A percentile compares a stretch with the other conserved stretches of the same genome.
phyloP scores from a whole-genome alignment of 1,140 invertebrate species.

The Mizuhopecten yessoensis region DNA sequence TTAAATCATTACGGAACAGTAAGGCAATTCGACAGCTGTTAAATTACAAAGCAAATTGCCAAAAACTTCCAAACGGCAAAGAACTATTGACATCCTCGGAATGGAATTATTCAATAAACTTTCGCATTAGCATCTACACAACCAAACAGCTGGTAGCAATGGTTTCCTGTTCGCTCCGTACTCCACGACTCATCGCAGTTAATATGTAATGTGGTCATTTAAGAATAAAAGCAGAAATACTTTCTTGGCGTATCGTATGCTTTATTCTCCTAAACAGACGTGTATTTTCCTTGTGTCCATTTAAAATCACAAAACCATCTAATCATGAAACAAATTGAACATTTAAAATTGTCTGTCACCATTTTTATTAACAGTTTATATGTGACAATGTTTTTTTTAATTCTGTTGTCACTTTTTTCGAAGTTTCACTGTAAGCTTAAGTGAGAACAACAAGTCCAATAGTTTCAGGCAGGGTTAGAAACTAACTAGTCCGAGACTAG shows the following conservation, averaged over 20 bases:
- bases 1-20: neutral
- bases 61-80: neutral
- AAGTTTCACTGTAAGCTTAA: no score
- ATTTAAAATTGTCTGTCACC: no score
- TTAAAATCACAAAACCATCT: neutral
- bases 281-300: neutral
- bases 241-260: neutral
- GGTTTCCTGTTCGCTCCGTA: neutral
- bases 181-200: neutral
- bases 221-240: neutral
- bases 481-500: no score
- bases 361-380: no score
- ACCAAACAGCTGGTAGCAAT: neutral
- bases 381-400: no score
- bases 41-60: constrained; percentile 34
- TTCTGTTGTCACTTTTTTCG: no score
- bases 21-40: constrained; percentile 17
- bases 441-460: no score
- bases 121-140: neutral
- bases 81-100: neutral
- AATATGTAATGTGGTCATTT: constrained; percentile 31
- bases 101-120: constrained; percentile 16
- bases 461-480: no score
- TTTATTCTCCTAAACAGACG: neutral
- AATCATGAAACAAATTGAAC: no score